Evolutionary conservation across 2,113 vertebrate genomes (phyloP), one percentile per base, ranked within the genome.

Genomic region (Rutilus rutilus): DNA sequence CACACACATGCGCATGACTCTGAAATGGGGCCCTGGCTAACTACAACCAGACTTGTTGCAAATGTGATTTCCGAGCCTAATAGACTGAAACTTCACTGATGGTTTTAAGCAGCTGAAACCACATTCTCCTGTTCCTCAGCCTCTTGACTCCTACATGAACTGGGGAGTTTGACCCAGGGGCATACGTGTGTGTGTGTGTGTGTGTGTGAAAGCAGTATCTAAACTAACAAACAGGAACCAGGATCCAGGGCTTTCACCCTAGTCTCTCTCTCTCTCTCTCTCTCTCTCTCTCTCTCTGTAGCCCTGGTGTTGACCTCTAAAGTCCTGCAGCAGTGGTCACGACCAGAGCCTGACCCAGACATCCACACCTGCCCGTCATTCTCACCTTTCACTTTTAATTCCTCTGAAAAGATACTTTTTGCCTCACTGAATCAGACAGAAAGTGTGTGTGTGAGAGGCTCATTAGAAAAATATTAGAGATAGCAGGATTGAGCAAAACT

Each of bases 101-200:
- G 79, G 67, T 45, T 75, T 50, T 62, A 23, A 82, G 42, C 78
- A 80, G 67, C 69, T 65, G 54, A 82, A 82, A 64, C 27, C 33
- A 30, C 78, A 86, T 82, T 82, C 78, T 60, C 30, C 50, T 45
- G 76, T 84, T 83, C 75, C 50, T 80, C 81, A 47, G 75, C 65
- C 64, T 45, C 2, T 73, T 88, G 85, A 84, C 85, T 88, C 52
- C 52, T 81, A 21, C 42, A 25, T 85, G 77, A 86, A 82, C 82
- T 79, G 23, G 59, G 27, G 47, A 60, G 59, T 77, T 84, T 67
- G 65, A 52, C 82, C 62, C 50, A 27, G 59, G 80, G 69, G 57
- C 92, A 91, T 90, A 92, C 92, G 91, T 78, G 84, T 33, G 59
- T 83, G 39, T 80, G 86, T 0, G 93, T 30, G 91, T 78, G 88